Conservation (phyloP, 2,797 vertebrate genomes). For the Syndactyla subalaris region DNA sequence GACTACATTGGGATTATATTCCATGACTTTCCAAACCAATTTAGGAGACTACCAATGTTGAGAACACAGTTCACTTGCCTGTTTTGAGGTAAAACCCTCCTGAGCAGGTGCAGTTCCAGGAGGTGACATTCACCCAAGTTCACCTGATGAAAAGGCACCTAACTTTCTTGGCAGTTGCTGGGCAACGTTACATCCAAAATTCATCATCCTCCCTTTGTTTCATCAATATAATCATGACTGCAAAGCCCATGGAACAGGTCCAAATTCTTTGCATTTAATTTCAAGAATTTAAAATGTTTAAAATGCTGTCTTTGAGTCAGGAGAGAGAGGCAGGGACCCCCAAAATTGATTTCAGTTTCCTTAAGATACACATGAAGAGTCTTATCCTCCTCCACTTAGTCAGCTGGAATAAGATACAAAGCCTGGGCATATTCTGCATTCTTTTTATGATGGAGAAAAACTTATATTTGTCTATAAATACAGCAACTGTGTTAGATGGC, state of each 20-base stretch:
- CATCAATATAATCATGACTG: not conserved
- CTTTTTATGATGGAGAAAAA: not conserved
- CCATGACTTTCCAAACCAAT: not conserved
- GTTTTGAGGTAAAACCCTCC: not conserved
- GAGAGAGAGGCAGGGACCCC: not conserved
- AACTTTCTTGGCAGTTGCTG: not conserved
- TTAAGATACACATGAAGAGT: not conserved
- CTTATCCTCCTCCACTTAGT: not conserved
- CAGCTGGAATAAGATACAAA: not conserved
- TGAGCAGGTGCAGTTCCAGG: not conserved
- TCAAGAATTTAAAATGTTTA: not conserved
- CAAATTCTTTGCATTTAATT: not conserved
- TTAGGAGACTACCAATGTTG: not conserved
- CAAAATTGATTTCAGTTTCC: not conserved
- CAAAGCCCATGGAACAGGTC: not conserved
- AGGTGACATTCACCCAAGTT: not conserved
- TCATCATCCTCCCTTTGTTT: not conserved
- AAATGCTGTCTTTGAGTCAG: accelerated
- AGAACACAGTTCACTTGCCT: not conserved
- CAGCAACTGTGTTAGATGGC: accelerated
- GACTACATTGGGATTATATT: not conserved
- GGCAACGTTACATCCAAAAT: not conserved
- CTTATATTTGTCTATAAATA: not conserved
- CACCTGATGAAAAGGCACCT: not conserved
- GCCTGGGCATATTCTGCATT: not conserved